phyloP scores from a whole-genome alignment of 2,888 invertebrate genomes.

The Seira ritae region DNA sequence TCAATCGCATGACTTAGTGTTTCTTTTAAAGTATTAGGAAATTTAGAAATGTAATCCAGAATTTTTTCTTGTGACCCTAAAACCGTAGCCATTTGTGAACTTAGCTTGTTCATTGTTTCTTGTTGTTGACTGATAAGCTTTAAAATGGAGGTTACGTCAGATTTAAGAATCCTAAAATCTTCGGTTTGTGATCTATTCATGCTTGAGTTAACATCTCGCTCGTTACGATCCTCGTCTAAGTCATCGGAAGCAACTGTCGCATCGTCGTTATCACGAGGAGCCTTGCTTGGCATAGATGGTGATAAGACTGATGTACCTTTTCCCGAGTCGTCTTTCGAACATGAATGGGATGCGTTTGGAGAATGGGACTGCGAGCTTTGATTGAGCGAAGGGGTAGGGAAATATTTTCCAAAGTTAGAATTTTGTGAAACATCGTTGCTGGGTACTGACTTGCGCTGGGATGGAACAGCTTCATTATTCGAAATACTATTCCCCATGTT shows the following conservation, averaged over 20 bases:
- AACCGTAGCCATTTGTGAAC: slow-evolving; percentile 44
- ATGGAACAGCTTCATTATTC: neutral
- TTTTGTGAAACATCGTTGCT: neutral
- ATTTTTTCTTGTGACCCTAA: slow-evolving; percentile 60
- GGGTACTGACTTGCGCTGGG: neutral
- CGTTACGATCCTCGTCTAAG: neutral
- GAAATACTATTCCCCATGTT: no score
- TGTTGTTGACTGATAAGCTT: slow-evolving; percentile 26
- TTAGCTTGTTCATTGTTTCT: slow-evolving; percentile 29
- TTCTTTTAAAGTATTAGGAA: no score
- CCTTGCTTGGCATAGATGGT: neutral
- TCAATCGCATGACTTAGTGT: no score
- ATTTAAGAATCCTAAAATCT: slow-evolving; percentile 17
- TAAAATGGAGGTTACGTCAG: slow-evolving; percentile 12
- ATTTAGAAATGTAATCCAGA: no score
- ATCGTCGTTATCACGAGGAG: neutral
- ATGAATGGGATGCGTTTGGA: neutral
- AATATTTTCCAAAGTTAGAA: slow-evolving; percentile 12
- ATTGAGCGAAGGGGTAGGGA: slow-evolving; percentile 19
- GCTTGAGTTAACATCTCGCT: no score
- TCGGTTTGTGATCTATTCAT: neutral
- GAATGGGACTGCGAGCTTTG: no score
- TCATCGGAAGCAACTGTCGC: neutral
- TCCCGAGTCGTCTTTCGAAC: slow-evolving; percentile 18
- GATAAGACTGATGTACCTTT: neutral